Base-by-base conservation (phyloP, 2,797 vertebrate genomes). In the Bryconaethiops microstoma region DNA sequence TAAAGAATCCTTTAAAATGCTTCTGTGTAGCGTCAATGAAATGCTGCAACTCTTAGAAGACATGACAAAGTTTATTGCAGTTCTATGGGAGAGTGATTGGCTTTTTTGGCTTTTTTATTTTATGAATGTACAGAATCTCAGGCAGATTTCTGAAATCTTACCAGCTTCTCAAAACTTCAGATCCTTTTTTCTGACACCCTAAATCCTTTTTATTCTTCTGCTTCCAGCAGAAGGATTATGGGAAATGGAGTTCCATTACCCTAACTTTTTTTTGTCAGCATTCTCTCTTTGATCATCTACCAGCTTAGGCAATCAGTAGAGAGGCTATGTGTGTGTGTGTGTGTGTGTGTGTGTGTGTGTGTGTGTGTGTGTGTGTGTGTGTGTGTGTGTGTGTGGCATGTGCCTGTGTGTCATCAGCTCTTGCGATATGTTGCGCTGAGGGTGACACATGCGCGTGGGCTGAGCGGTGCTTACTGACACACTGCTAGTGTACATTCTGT, bases 391-490 rank as follows among this genome's bases (percentile, higher is more conserved):
- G 73, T 57, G 29, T 29, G 14, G 73, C 62, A 50, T 57, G 67
- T 59, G 35, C 19, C 69, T 71, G 77, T 29, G 74, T 75, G 81
- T 79, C 68, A 48, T 80, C 83, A 65, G 88, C 45, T 82, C 60
- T 73, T 77, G 75, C 25, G 69, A 73, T 72, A 52, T 77, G 59
- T 77, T 77, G 60, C 60, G 82, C 84, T 85, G 75, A 76, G 73
- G 76, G 84, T 88, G 87, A 88, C 83, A 89, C 83, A 82, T 86
- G 88, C 55, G 83, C 86, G 88, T 59, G 68, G 82, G 60, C 75
- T 69, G 75, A 77, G 39, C 48, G 21, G 69, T 64, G 48, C 67
- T 71, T 63, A 54, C 50, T 42, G 60, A 69, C 68, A 1, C 59
- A 7, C 52, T 40, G 71, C 48, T 48, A 68, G 78, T 88, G 88